These are phyloP conservation scores for Heliconius sara DNA, from an alignment of 2,888 invertebrate species.

Conservation along the genomic window DNA sequence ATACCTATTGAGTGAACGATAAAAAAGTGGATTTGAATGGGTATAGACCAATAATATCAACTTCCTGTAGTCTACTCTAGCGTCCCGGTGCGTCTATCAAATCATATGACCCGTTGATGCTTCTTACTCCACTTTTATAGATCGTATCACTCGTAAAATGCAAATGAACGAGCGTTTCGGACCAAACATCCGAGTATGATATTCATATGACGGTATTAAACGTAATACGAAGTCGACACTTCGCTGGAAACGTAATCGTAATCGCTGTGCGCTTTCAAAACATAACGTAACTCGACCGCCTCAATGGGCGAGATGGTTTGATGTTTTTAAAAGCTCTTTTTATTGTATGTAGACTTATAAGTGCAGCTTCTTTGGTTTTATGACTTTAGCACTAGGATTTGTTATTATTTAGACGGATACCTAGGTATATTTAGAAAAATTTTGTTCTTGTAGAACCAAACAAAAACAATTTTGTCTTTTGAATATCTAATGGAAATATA, in stretches of 20 bases:
- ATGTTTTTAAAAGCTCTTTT: slow-evolving; percentile 81
- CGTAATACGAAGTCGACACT: slow-evolving; percentile 82
- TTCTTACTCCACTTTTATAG: slow-evolving; percentile 83
- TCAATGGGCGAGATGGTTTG: slow-evolving; percentile 73
- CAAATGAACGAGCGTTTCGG: slow-evolving; percentile 81
- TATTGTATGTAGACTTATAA: slow-evolving; percentile 63
- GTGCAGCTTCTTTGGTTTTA: slow-evolving; percentile 26
- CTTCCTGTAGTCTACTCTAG: slow-evolving; percentile 68
- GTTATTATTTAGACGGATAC: neutral
- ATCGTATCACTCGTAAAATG: slow-evolving; percentile 84
- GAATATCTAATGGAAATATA: too few relatives aligned
- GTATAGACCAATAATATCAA: slow-evolving; percentile 67
- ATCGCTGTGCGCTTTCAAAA: slow-evolving; percentile 81
- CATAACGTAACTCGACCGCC: slow-evolving; percentile 78
- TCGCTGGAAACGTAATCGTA: slow-evolving; percentile 81
- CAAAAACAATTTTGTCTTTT: too few relatives aligned
- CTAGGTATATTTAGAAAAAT: too few relatives aligned
- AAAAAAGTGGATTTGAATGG: slow-evolving; percentile 67
- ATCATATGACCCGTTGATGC: slow-evolving; percentile 78
- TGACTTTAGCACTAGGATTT: neutral
- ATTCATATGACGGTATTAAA: slow-evolving; percentile 83
- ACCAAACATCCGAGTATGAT: slow-evolving; percentile 83
- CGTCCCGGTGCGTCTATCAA: slow-evolving; percentile 75
- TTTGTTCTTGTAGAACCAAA: too few relatives aligned
- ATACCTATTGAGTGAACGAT: slow-evolving; percentile 70